Conservation (phyloP, 2,113 vertebrate species). For the Prietella phreatophila region DNA sequence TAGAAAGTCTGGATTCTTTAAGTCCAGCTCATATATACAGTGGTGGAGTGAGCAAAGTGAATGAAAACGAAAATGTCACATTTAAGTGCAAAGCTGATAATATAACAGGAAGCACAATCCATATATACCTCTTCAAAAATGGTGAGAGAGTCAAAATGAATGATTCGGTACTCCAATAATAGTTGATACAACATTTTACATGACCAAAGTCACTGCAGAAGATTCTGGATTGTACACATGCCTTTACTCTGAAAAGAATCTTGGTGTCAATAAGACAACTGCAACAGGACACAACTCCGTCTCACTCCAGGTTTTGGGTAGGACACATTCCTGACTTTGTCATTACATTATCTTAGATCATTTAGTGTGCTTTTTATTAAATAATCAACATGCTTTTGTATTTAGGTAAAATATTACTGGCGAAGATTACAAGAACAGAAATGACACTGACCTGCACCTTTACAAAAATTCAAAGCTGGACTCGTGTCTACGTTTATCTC, state of each 20-base stretch:
- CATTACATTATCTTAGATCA: neutral
- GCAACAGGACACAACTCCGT: neutral
- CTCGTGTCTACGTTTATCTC: neutral
- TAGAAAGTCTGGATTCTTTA: neutral
- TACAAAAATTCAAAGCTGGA: neutral
- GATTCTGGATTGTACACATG: conserved; percentile 19
- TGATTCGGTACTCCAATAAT: accelerated
- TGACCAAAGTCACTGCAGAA: neutral
- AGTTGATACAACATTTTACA: neutral
- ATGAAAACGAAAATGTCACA: neutral
- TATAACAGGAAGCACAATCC: neutral
- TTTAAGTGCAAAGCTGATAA: neutral
- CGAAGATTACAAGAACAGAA: too few relatives aligned
- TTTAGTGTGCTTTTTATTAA: neutral
- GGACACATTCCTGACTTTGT: neutral
- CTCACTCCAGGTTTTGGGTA: conserved; percentile 17
- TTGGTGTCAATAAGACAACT: neutral
- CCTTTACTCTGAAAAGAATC: neutral
- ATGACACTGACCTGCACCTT: neutral
- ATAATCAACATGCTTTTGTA: neutral
- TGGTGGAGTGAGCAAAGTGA: neutral
- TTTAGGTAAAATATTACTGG: neutral
- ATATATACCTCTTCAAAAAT: conserved; percentile 11
- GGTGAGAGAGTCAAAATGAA: neutral
- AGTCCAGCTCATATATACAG: neutral